Evolutionary conservation across 2,113 vertebrate genomes (phyloP).

Genomic region (Gymnocephalus cernua): DNA sequence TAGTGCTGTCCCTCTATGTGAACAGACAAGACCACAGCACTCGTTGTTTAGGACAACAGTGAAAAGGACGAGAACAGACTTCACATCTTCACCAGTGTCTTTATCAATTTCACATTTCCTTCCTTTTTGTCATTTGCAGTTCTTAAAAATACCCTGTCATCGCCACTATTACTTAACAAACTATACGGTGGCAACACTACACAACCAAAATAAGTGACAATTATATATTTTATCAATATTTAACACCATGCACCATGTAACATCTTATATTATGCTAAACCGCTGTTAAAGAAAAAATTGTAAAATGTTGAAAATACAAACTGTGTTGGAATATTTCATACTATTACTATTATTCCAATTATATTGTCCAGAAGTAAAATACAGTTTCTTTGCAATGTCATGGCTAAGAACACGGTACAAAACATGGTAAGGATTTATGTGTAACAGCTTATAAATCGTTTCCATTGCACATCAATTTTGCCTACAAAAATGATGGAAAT

Average conservation of each 20-base stretch:
- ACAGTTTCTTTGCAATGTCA: background rate
- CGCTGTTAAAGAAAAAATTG: background rate
- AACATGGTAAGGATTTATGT: background rate
- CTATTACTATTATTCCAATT: background rate
- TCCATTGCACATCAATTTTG: background rate
- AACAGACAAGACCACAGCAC: conserved; percentile 15
- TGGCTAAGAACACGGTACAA: no score
- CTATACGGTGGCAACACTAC: background rate
- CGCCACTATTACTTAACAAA: background rate
- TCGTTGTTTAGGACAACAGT: background rate
- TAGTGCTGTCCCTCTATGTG: conserved; percentile 21
- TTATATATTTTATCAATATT: background rate
- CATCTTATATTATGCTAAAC: background rate
- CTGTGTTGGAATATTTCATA: background rate
- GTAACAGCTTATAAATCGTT: background rate
- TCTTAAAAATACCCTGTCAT: background rate
- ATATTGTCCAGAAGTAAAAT: background rate
- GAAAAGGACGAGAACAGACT: background rate
- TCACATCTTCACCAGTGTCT: background rate
- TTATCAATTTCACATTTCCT: background rate
- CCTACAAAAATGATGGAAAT: background rate
- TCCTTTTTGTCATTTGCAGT: background rate
- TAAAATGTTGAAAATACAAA: background rate
- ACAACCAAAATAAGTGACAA: background rate
- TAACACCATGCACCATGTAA: background rate